Evolutionary conservation across 2,113 vertebrate genomes (phyloP), one percentile per base, ranked within the genome.

Genomic region (Crotophaga sulcirostris): DNA sequence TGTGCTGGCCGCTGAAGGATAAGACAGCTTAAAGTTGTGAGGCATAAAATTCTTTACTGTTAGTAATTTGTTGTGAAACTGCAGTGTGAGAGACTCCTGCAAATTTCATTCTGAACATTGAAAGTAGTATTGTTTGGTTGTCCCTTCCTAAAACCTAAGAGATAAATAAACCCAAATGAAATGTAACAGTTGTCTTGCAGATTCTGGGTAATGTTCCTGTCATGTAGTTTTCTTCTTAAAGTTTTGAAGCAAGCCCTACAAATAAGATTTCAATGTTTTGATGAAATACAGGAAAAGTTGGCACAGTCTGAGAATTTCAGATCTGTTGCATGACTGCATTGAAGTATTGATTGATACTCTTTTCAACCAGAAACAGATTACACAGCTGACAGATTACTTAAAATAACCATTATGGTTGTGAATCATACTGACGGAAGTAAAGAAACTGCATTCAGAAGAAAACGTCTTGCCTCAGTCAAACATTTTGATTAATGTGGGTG

Each of bases 351-450:
- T 63, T 93, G 78, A 77, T 74, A 88, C 16, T 81, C 31, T 74
- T 58, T 90, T 85, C 34, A 77, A 62, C 60, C 82, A 82, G 67
- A 94, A 91, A 84, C 40, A 34, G 78, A 84, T 90, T 90, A 90
- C 72, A 69, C 87, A 93, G 47, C 42, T 95, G 79, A 75, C 72
- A 86, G 59, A 63, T 90, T 90, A 59, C 92, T 92, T 90, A 74
- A 90, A 94, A 93, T 93, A 95, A 68, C 64, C 36, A 8, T 49
- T 86, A 13, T 29, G 72, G 33, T 55, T 83, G 55, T 90, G 87
- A 96, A 73, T 94, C 81, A 83, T 62, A 44, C 42, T 52, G 67
- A 86, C 55, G 94, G 89, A 91, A 81, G 60, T 44, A 59, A 92
- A 94, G 62, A 68, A 78, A 84, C 59, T 34, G 40, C 85, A 70